phyloP scores from a whole-genome alignment of 2,888 invertebrate species.

The Pollenia labialis region DNA sequence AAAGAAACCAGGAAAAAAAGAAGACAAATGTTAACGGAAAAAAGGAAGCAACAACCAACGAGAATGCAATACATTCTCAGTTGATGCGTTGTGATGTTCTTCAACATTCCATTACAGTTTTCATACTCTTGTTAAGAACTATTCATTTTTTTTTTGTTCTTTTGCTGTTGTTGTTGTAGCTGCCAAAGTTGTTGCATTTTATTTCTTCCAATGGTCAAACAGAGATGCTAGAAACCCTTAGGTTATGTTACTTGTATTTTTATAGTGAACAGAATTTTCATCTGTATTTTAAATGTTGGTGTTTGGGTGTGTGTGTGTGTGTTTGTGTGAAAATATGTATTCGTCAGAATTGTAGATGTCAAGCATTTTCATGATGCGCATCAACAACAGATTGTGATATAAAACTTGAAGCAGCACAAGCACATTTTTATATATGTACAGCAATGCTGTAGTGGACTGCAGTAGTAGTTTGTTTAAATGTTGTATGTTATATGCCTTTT shows the following conservation, averaged over 20 bases:
- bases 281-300: neutral
- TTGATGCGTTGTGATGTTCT: constrained; percentile 64
- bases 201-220: constrained; percentile 67
- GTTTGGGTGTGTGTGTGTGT: neutral
- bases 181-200: constrained; percentile 27
- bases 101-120: constrained; percentile 51
- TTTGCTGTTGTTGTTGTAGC: neutral
- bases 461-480: neutral
- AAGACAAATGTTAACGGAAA: constrained; percentile 6
- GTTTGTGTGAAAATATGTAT: constrained; percentile 48
- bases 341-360: constrained; percentile 70
- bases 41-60: constrained; percentile 40
- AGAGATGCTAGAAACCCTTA: constrained; percentile 59
- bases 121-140: constrained; percentile 37
- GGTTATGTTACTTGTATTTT: constrained; percentile 16
- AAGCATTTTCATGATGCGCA: constrained; percentile 71
- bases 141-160: neutral
- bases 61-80: constrained; percentile 54
- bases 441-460: neutral
- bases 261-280: constrained; percentile 9
- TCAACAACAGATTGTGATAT: constrained; percentile 69
- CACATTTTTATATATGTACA: neutral
- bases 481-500: neutral
- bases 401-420: constrained; percentile 21
- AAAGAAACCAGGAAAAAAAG: constrained; percentile 15